Conservation (phyloP, 2,888 invertebrate genomes). For the Mylabris sibirica region DNA sequence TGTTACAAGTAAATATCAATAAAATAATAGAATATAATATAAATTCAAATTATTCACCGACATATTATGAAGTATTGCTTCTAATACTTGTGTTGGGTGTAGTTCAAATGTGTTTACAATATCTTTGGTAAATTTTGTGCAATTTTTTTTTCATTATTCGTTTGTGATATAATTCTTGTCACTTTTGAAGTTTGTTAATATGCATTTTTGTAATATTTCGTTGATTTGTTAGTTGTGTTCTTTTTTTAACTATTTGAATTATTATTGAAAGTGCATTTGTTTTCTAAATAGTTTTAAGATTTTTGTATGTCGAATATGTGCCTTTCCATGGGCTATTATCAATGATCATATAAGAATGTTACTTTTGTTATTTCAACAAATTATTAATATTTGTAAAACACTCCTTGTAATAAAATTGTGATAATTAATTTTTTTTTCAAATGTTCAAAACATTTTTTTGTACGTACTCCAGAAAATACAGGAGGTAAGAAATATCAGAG, state of each 20-base stretch:
- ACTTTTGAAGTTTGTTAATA: slow-evolving; percentile 18
- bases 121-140: slow-evolving; percentile 62
- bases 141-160: slow-evolving; percentile 19
- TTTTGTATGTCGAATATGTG: slow-evolving; percentile 30
- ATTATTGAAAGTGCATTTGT: neutral
- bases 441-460: slow-evolving; percentile 20
- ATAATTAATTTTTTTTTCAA: slow-evolving; percentile 19
- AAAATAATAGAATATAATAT: slow-evolving; percentile 46
- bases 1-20: slow-evolving; percentile 51
- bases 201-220: neutral
- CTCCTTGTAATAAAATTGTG: slow-evolving; percentile 22
- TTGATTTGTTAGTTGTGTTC: slow-evolving; percentile 3
- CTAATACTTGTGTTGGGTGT: slow-evolving; percentile 48
- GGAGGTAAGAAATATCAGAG: slow-evolving; percentile 10
- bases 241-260: slow-evolving; percentile 6
- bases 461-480: slow-evolving; percentile 6
- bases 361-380: slow-evolving; percentile 21
- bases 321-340: slow-evolving; percentile 30
- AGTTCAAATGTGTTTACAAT: slow-evolving; percentile 56
- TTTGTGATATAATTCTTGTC: slow-evolving; percentile 33
- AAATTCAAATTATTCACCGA: slow-evolving; percentile 35
- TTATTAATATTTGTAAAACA: slow-evolving; percentile 12
- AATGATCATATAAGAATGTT: slow-evolving; percentile 22
- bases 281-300: slow-evolving; percentile 6
- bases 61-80: slow-evolving; percentile 44